Conservation (phyloP, 2,888 invertebrate genomes). For the Amblyjoppa fuscipennis region DNA sequence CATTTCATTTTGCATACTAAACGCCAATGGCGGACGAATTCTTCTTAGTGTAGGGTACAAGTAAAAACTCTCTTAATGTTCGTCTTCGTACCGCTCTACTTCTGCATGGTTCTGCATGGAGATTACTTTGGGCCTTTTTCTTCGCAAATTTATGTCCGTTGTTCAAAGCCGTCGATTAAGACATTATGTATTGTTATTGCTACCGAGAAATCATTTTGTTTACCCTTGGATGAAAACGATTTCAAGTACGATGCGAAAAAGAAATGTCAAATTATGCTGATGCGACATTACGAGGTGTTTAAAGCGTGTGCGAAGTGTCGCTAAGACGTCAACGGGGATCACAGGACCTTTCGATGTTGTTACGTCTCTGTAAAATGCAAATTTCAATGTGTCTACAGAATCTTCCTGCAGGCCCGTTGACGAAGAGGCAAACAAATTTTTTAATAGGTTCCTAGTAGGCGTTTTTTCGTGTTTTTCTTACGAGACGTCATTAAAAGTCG, state of each 20-base stretch:
- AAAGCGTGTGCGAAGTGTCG: neutral
- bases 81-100: no score
- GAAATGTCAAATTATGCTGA: neutral
- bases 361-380: slow-evolving; percentile 40
- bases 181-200: no score
- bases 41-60: slow-evolving; percentile 36
- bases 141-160: no score
- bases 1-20: slow-evolving; percentile 43
- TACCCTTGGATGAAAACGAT: neutral
- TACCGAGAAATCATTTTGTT: no score
- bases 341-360: neutral
- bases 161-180: no score
- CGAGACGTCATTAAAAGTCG: slow-evolving; percentile 37
- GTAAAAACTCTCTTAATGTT: no score
- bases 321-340: slow-evolving; percentile 14
- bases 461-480: slow-evolving; percentile 34
- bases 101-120: no score
- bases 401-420: slow-evolving; percentile 1
- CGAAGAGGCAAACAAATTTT: slow-evolving; percentile 28
- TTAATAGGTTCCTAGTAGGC: slow-evolving; percentile 21
- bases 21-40: slow-evolving; percentile 5
- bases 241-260: neutral
- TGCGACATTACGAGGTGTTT: slow-evolving; percentile 14
- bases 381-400: slow-evolving; percentile 33
- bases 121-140: no score